phyloP scores from a whole-genome alignment of 2,797 vertebrate genomes.

The Catostomus latipinnis region DNA sequence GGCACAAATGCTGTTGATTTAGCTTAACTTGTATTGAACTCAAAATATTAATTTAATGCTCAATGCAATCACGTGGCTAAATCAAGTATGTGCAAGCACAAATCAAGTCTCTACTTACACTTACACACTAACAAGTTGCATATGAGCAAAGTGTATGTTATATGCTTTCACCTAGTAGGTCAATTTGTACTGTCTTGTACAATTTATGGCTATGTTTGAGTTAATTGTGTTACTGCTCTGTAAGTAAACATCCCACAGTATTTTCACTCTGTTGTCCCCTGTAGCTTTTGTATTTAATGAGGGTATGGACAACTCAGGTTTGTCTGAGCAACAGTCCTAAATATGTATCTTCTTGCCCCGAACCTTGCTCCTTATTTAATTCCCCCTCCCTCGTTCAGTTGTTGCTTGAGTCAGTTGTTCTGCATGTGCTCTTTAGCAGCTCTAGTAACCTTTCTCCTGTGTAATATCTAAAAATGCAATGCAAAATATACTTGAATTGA shows the following conservation, averaged over 20 bases:
- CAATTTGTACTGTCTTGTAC: not conserved
- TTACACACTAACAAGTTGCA: too few species aligned
- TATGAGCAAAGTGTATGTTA: too few species aligned
- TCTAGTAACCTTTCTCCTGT: not conserved
- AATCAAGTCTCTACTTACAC: too few species aligned
- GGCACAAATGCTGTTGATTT: too few species aligned
- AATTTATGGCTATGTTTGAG: not conserved
- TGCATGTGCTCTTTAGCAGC: not conserved
- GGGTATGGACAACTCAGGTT: not conserved
- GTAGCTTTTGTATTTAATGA: not conserved
- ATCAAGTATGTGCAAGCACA: too few species aligned
- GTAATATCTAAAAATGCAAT: not conserved
- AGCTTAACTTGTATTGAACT: too few species aligned
- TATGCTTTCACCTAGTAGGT: too few species aligned
- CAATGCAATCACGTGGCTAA: too few species aligned
- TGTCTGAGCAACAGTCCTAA: conserved; percentile 7
- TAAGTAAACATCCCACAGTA: not conserved
- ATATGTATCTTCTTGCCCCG: not conserved
- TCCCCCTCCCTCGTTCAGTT: not conserved
- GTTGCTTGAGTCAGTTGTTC: not conserved
- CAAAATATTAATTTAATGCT: too few species aligned
- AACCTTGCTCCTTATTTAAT: not conserved
- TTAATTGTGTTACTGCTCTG: not conserved
- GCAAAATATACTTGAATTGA: not conserved
- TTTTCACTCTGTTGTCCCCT: not conserved